Conservation (phyloP, 2,113 vertebrate species). For the Neolamprologus fasciatus region DNA sequence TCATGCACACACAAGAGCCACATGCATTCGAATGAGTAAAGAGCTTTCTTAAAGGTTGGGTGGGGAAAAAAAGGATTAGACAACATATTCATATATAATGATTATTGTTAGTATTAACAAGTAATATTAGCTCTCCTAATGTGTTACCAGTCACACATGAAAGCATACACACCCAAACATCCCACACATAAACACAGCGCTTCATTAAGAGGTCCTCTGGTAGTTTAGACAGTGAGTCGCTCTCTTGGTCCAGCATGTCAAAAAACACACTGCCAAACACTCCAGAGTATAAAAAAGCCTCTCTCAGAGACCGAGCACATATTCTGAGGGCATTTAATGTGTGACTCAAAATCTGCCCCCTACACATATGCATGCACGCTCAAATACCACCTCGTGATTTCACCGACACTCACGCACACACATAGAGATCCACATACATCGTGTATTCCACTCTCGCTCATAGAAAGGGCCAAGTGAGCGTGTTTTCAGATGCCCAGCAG, state of each 20-base stretch:
- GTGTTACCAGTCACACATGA: neutral
- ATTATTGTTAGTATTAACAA: neutral
- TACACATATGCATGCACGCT: conserved; percentile 15
- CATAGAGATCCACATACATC: conserved; percentile 10
- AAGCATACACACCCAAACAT: neutral
- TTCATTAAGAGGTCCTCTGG: neutral
- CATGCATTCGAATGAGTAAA: neutral
- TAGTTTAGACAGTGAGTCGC: neutral
- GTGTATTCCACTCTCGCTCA: conserved; percentile 13
- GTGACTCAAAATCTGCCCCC: neutral
- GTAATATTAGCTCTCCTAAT: neutral
- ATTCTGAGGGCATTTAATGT: conserved; percentile 4
- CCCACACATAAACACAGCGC: neutral
- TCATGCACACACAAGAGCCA: conserved; percentile 7
- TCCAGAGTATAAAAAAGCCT: neutral
- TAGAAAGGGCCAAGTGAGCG: conserved; percentile 25
- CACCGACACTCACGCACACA: neutral
- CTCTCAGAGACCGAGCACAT: neutral
- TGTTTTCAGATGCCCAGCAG: conserved; percentile 56
- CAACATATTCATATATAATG: neutral
- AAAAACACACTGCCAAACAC: conserved; percentile 14
- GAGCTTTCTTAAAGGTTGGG: neutral
- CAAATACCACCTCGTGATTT: neutral
- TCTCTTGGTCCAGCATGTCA: neutral
- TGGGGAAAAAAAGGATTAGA: neutral